Evolutionary conservation across 2,797 vertebrate species (phyloP).

Genomic region (Coregonus sp.): DNA sequence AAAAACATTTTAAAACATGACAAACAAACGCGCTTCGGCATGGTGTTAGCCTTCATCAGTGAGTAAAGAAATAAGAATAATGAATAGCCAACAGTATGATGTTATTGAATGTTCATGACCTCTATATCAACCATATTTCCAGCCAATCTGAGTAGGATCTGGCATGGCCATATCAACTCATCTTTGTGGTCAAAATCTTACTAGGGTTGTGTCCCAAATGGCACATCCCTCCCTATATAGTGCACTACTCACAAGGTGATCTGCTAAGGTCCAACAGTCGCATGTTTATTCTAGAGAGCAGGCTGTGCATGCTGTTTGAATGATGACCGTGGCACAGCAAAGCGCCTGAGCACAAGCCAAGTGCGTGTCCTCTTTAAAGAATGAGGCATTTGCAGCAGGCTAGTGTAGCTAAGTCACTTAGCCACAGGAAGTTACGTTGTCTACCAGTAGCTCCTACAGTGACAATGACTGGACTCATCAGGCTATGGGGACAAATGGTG

Average conservation of each 20-base stretch:
- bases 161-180: too few relatives aligned
- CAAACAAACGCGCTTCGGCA: too few relatives aligned
- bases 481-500: constrained; percentile 9
- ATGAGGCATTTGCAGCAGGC: constrained; percentile 7
- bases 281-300: neutral
- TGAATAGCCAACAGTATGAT: too few relatives aligned
- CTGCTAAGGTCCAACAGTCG: neutral
- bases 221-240: too few relatives aligned
- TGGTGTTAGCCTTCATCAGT: too few relatives aligned
- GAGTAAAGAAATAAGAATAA: too few relatives aligned
- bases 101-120: too few relatives aligned
- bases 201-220: neutral
- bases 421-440: constrained; percentile 8
- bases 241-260: neutral
- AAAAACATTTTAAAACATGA: too few relatives aligned
- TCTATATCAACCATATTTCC: too few relatives aligned
- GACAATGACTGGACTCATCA: constrained; percentile 6
- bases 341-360: neutral
- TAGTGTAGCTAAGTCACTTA: constrained; percentile 3
- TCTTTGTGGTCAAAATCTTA: neutral
- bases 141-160: too few relatives aligned
- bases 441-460: constrained; percentile 17
- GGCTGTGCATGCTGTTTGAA: neutral
- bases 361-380: neutral
- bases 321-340: neutral